Conservation (phyloP, 2,888 invertebrate species). For the Pammene aurita region DNA sequence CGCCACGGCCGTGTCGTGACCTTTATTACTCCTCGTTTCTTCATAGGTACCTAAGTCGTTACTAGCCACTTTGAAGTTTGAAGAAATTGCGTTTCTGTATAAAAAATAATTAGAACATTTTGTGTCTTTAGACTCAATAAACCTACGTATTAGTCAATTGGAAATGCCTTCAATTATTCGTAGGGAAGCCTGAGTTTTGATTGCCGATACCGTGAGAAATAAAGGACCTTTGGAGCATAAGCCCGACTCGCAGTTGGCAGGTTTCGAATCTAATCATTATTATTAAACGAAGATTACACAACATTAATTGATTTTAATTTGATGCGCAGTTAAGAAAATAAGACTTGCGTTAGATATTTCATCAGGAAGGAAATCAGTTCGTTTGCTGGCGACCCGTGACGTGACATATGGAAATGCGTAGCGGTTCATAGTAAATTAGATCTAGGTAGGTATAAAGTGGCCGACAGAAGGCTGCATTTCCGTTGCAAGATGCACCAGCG, state of each 20-base stretch:
- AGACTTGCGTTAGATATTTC: not conserved
- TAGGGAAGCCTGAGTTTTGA: too few relatives aligned
- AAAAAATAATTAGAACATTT: too few relatives aligned
- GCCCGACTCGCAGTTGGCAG: too few relatives aligned
- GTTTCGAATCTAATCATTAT: too few relatives aligned
- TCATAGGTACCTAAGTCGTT: constrained; percentile 20
- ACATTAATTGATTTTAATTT: constrained; percentile 11
- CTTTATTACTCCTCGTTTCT: constrained; percentile 20
- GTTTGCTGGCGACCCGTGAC: not conserved
- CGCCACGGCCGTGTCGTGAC: constrained; percentile 30
- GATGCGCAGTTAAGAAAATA: constrained; percentile 4
- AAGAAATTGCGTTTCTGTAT: constrained; percentile 1
- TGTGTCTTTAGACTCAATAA: too few relatives aligned
- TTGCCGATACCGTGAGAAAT: too few relatives aligned
- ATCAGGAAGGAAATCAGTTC: not conserved
- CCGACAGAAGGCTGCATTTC: constrained; percentile 16
- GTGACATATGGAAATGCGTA: not conserved
- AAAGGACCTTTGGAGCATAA: too few relatives aligned
- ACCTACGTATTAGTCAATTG: too few relatives aligned
- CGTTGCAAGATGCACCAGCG: constrained; percentile 24
- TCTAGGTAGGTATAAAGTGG: not conserved
- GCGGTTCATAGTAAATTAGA: not conserved
- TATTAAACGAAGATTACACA: not conserved
- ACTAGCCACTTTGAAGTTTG: not conserved
- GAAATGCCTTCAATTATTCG: too few relatives aligned